These are phyloP conservation scores for Hyppa rectilinea DNA, from an alignment of 2,888 invertebrate species.

Conservation along the genomic window DNA sequence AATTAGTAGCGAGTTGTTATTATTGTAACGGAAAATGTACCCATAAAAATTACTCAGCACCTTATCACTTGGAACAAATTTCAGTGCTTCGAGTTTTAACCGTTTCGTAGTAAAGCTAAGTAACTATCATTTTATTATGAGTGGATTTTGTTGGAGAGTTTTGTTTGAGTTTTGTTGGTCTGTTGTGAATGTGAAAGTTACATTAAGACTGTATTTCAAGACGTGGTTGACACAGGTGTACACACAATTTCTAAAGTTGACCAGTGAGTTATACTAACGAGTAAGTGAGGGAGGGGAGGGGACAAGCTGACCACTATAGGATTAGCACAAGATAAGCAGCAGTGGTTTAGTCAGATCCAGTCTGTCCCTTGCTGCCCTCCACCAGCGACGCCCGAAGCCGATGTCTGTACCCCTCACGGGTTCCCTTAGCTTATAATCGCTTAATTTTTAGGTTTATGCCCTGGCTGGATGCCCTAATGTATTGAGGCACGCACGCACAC, in stretches of 20 bases:
- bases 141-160: neutral
- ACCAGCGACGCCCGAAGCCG: no score
- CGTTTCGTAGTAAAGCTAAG: conserved; percentile 10
- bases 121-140: neutral
- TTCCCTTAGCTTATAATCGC: no score
- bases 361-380: no score
- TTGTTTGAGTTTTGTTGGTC: no score
- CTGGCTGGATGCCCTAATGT: no score
- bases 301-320: neutral
- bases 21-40: conserved; percentile 85
- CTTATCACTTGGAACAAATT: conserved; percentile 78
- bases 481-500: no score
- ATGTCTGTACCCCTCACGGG: no score
- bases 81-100: conserved; percentile 59
- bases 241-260: neutral
- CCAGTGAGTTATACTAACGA: neutral
- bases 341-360: no score
- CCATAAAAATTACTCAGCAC: conserved; percentile 83
- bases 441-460: no score
- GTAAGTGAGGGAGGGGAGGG: neutral
- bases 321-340: neutral
- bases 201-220: neutral
- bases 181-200: neutral
- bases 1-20: conserved; percentile 89
- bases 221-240: neutral